These are phyloP conservation scores for Falco novaeseelandiae DNA, from an alignment of 2,797 vertebrate genomes.

Conservation along the genomic window DNA sequence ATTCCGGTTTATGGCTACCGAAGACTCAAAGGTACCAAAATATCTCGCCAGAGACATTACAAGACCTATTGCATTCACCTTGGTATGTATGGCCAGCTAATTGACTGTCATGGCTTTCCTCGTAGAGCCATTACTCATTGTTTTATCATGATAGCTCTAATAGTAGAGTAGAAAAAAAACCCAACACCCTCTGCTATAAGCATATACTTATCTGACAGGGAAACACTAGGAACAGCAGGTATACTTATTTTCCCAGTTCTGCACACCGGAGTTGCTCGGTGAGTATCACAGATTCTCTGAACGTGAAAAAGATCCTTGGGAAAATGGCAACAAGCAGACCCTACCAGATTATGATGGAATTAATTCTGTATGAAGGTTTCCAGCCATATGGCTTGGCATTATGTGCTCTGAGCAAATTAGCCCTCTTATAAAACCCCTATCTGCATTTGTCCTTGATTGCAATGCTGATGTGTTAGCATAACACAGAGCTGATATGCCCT, in stretches of 20 bases:
- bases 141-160: neutral
- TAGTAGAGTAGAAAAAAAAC: neutral
- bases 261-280: neutral
- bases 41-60: neutral
- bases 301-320: neutral
- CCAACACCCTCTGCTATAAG: neutral
- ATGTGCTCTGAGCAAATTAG: neutral
- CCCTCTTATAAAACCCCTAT: neutral
- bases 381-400: constrained; percentile 27
- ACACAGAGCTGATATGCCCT: neutral
- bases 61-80: constrained; percentile 20
- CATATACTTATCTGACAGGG: neutral
- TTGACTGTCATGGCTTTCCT: neutral
- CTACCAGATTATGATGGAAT: neutral
- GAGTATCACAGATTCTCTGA: neutral
- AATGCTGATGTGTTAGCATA: neutral
- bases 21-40: constrained; percentile 12
- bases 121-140: constrained; percentile 8
- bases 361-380: constrained; percentile 5
- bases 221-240: neutral
- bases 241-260: neutral
- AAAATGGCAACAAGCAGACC: constrained; percentile 14
- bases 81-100: neutral
- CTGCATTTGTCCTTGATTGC: neutral
- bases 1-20: constrained; percentile 4